A percentile compares a stretch with the other conserved stretches of the same genome.
These are phyloP conservation scores for Zaprionus camerounensis DNA, from an alignment of 1,140 invertebrate genomes.

Conservation along the genomic window DNA sequence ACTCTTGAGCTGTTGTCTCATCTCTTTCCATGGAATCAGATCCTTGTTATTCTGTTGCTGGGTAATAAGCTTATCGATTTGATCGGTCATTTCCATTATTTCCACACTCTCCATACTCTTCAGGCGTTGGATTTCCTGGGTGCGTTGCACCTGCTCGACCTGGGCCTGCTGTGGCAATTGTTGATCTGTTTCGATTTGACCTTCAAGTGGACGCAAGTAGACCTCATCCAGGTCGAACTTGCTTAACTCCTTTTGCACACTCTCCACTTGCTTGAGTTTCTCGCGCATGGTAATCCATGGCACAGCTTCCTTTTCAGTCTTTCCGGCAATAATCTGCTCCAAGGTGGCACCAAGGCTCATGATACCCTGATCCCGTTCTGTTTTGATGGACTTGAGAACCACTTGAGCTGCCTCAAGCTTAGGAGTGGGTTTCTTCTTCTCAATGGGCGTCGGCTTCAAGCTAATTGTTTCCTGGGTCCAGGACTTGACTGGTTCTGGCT, in stretches of 20 bases:
- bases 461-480: constrained; percentile 87
- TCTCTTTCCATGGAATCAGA: constrained; percentile 80
- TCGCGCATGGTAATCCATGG: constrained; percentile 84
- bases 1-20: constrained; percentile 81
- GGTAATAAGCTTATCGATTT: constrained; percentile 78
- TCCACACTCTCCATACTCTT: constrained; percentile 84
- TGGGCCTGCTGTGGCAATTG: constrained; percentile 67
- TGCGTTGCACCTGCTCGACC: constrained; percentile 64
- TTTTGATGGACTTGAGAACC: constrained; percentile 80
- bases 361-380: constrained; percentile 78
- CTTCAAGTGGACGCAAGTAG: constrained; percentile 68
- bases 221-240: constrained; percentile 82
- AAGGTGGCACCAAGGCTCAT: constrained; percentile 75
- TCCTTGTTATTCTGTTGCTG: constrained; percentile 73
- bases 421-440: constrained; percentile 79
- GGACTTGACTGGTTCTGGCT: constrained; percentile 82
- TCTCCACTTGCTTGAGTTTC: constrained; percentile 75
- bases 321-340: constrained; percentile 77
- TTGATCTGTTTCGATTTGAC: constrained; percentile 66
- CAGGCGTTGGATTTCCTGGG: constrained; percentile 72
- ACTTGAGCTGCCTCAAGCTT: constrained; percentile 81
- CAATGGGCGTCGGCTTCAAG: constrained; percentile 85
- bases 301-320: constrained; percentile 78
- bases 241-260: constrained; percentile 74
- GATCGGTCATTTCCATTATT: constrained; percentile 81